These are phyloP conservation scores for Neomicropteryx cornuta DNA, from an alignment of 1,140 invertebrate genomes.

Conservation along the genomic window DNA sequence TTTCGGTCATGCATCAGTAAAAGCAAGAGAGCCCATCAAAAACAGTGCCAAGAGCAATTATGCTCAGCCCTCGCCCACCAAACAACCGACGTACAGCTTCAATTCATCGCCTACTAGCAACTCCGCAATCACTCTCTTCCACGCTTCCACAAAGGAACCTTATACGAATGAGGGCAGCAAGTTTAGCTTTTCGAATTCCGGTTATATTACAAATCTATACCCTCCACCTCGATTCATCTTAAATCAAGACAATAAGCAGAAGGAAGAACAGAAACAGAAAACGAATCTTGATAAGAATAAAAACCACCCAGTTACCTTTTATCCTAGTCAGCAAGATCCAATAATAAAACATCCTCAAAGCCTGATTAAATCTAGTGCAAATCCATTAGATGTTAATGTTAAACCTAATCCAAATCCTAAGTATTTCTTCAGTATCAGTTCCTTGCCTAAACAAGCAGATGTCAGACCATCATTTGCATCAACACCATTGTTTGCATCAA, in stretches of 20 bases:
- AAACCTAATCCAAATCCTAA: no score
- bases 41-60: conserved; percentile 24
- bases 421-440: no score
- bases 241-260: no score
- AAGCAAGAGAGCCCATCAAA: conserved; percentile 29
- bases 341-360: conserved; percentile 23
- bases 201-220: conserved; percentile 11
- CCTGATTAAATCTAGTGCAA: no score
- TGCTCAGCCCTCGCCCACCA: conserved; percentile 24
- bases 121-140: conserved; percentile 19
- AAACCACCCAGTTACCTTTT: no score
- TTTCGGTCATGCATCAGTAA: conserved; percentile 33
- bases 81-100: conserved; percentile 30
- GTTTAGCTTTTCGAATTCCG: no score
- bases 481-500: conserved; percentile 13
- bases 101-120: conserved; percentile 27
- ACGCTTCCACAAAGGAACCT: conserved; percentile 1
- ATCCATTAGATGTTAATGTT: no score
- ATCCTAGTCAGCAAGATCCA: conserved; percentile 35
- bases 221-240: conserved; percentile 10
- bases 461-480: no score
- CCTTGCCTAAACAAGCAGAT: no score
- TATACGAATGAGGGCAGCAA: conserved; percentile 4
- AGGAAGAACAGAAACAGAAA: no score
- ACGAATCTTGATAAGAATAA: no score